These are phyloP conservation scores for Mastomys natalensis DNA, from an alignment of 2,113 vertebrate species.

Conservation along the genomic window DNA sequence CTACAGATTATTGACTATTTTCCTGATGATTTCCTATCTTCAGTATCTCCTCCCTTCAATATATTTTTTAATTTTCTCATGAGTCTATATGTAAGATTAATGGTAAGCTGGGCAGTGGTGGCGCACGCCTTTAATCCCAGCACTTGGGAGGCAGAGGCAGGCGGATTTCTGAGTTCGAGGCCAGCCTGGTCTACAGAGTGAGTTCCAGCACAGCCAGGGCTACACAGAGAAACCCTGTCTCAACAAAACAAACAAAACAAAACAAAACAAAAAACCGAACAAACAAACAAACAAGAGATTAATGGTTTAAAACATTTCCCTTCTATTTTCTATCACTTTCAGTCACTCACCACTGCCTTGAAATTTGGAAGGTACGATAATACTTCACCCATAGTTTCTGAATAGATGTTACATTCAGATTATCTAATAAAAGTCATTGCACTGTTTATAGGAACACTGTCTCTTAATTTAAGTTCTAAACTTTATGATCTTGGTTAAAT, in stretches of 20 bases:
- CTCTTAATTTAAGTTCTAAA: not conserved
- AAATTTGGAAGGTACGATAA: not conserved
- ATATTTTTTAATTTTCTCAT: not conserved
- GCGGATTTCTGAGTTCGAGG: too few species aligned
- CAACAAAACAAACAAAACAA: too few species aligned
- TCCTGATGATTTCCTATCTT: not conserved
- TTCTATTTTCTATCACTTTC: not conserved
- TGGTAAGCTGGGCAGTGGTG: too few species aligned
- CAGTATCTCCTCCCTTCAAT: not conserved
- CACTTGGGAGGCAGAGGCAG: too few species aligned
- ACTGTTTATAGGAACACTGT: not conserved
- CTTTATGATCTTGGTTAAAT: not conserved
- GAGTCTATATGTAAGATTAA: not conserved
- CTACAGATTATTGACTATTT: not conserved
- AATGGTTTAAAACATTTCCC: not conserved
- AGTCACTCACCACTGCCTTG: not conserved
- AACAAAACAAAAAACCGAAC: too few species aligned
- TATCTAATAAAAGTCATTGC: not conserved
- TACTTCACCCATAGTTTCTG: not conserved
- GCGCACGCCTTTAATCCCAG: too few species aligned
- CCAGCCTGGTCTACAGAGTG: too few species aligned
- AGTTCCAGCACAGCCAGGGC: too few species aligned
- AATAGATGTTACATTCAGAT: not conserved
- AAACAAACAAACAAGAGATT: too few species aligned
- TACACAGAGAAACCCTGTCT: too few species aligned